Base-by-base conservation (phyloP, 2,888 invertebrate species). In the Metopia argyrocephala region DNA sequence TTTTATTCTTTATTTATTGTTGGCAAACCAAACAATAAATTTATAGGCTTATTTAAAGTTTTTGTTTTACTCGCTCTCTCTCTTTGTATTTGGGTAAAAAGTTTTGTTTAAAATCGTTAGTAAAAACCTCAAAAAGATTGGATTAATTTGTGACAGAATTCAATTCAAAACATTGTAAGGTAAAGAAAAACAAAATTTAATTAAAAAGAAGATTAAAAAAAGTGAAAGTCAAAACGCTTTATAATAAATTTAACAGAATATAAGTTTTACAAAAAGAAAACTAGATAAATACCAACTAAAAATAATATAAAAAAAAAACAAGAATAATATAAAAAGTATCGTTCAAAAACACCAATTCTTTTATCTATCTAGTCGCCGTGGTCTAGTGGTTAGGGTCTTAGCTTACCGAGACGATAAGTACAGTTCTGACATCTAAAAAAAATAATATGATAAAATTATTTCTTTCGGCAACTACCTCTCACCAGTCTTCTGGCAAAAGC, bases 91-190 rank as follows among this genome's bases (percentile, higher is more conserved):
- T 15, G n/a, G 20, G 12, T 3, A 1, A 6, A 45, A 54, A 23
- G 50, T 25, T 25, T 31, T 27, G 56, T 28, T 5, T 25, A 23
- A 52, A 70, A 68, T 68, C 64, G 64, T 65, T 68, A 45, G 9
- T 50, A 7, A 25, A 23, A 46, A 27, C 23, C 3, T 5, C 28
- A 45, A 54, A 50, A 18, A 31, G n/a, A 20, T 70, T 65, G 69
- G 48, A 73, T 78, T 78, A 66, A 66, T 78, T 78, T 78, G 54
- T 62, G 61, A 48, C 38, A 61, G n/a, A 23, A 56, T 38, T 28
- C 52, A 71, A 71, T 66, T 61, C 48, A 18, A 48, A 9, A 52
- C 2, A 3, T 12, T 12, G 31, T 31, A 31, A 31, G 12, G 9
- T 31, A 12, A 31, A 1, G 9, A 12, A 31, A 12, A 3, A 31